Conservation (phyloP, 1,140 invertebrate species). For the Eulimnadia texana region DNA sequence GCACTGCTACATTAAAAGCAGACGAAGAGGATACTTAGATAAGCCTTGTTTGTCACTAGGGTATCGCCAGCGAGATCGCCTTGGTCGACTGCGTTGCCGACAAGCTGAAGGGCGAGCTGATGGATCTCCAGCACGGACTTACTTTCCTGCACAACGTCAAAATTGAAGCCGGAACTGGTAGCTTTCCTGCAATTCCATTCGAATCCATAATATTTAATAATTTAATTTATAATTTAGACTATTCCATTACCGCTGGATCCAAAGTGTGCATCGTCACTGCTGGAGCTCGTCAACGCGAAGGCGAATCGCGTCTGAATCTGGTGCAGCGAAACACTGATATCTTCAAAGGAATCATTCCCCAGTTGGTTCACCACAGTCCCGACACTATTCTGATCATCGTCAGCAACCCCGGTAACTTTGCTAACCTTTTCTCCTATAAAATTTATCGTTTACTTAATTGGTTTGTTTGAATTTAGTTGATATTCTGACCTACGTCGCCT, state of each 20-base stretch:
- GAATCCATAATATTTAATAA: neutral
- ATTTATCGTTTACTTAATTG: too few relatives aligned
- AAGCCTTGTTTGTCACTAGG: too few relatives aligned
- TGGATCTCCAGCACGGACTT: slow-evolving; percentile 77
- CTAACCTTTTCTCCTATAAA: neutral
- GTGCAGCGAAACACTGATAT: slow-evolving; percentile 82
- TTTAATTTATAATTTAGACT: slow-evolving; percentile 40
- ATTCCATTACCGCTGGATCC: slow-evolving; percentile 56
- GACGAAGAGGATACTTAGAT: too few relatives aligned
- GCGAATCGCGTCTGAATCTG: slow-evolving; percentile 62
- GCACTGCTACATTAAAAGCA: too few relatives aligned
- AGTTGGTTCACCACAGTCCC: slow-evolving; percentile 69
- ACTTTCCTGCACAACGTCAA: slow-evolving; percentile 65
- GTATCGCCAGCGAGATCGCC: slow-evolving; percentile 50
- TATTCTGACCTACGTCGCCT: slow-evolving; percentile 79
- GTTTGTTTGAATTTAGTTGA: slow-evolving; percentile 48
- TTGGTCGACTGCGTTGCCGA: slow-evolving; percentile 62
- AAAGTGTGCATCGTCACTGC: slow-evolving; percentile 74
- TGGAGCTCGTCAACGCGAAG: slow-evolving; percentile 71
- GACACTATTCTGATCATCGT: slow-evolving; percentile 74
- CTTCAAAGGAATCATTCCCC: slow-evolving; percentile 66
- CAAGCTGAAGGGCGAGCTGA: slow-evolving; percentile 74
- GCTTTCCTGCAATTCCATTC: slow-evolving; percentile 7
- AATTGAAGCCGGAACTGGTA: slow-evolving; percentile 51
- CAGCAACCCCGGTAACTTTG: slow-evolving; percentile 54